These are phyloP conservation scores for Acridotheres tristis DNA, from an alignment of 2,797 vertebrate species.

Conservation along the genomic window DNA sequence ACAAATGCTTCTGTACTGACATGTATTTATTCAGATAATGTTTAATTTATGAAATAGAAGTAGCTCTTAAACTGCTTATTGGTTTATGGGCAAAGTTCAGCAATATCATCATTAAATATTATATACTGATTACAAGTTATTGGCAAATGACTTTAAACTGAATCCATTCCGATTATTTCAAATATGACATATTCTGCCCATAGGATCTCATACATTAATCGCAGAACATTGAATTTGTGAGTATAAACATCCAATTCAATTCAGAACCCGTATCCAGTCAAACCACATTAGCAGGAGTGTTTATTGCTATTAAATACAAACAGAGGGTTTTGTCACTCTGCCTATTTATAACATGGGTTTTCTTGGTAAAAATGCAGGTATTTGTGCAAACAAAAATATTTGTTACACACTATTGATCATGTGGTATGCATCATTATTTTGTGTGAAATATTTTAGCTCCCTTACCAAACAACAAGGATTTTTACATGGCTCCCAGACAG, in stretches of 20 bases:
- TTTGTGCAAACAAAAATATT: not conserved
- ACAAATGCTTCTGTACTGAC: constrained; percentile 50
- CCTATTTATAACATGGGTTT: not conserved
- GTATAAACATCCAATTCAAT: not conserved
- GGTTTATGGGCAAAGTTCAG: constrained; percentile 46
- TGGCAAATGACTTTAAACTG: constrained; percentile 23
- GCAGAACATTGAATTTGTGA: not conserved
- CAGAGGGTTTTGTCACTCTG: not conserved
- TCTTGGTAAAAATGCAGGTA: not conserved
- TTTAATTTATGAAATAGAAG: constrained; percentile 72
- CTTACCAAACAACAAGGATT: not conserved
- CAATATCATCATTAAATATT: constrained; percentile 41
- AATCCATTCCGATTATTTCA: constrained; percentile 21
- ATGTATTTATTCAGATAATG: constrained; percentile 45
- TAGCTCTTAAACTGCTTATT: constrained; percentile 54
- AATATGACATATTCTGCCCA: constrained; percentile 25
- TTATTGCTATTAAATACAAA: not conserved
- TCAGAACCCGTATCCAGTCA: not conserved
- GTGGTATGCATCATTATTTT: not conserved
- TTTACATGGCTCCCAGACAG: not conserved
- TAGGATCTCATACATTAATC: constrained; percentile 28
- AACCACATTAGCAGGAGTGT: not conserved
- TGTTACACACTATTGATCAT: not conserved
- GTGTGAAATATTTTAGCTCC: not conserved
- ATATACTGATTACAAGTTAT: constrained; percentile 53